Conservation (phyloP, 2,797 vertebrate species). For the Kryptolebias ocellatus region DNA sequence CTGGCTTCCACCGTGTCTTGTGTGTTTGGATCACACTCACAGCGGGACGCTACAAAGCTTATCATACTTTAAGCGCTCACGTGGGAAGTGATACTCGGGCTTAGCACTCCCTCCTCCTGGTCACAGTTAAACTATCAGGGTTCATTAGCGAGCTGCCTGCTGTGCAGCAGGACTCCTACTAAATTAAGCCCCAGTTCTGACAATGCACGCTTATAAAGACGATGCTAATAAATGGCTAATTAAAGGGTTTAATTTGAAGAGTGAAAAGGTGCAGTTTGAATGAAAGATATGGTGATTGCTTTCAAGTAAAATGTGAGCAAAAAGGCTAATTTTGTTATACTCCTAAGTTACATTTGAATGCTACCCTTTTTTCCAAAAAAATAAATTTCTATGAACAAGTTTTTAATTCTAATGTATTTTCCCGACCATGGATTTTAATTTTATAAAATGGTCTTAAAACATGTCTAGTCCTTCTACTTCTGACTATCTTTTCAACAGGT, state of each 20-base stretch:
- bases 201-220: conserved; percentile 5
- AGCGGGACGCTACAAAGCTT: conserved; percentile 43
- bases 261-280: neutral
- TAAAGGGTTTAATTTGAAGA: neutral
- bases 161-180: conserved; percentile 37
- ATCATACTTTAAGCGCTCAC: conserved; percentile 58
- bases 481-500: neutral
- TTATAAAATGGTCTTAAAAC: neutral
- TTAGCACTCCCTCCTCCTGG: conserved; percentile 52
- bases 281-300: too few species aligned
- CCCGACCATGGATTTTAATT: neutral
- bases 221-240: neutral
- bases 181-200: conserved; percentile 22
- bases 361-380: too few species aligned
- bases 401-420: neutral
- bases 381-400: too few species aligned
- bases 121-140: conserved; percentile 56
- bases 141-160: conserved; percentile 61
- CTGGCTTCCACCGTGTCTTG: neutral
- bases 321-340: too few species aligned
- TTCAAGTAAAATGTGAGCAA: too few species aligned
- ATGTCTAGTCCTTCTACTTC: neutral
- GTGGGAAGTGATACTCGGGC: conserved; percentile 57
- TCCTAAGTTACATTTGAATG: too few species aligned
- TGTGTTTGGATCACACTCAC: conserved; percentile 41